Evolutionary conservation across 2,888 invertebrate genomes (phyloP), one percentile per base, ranked within the genome.

Genomic region (Brachylomia viminalis): DNA sequence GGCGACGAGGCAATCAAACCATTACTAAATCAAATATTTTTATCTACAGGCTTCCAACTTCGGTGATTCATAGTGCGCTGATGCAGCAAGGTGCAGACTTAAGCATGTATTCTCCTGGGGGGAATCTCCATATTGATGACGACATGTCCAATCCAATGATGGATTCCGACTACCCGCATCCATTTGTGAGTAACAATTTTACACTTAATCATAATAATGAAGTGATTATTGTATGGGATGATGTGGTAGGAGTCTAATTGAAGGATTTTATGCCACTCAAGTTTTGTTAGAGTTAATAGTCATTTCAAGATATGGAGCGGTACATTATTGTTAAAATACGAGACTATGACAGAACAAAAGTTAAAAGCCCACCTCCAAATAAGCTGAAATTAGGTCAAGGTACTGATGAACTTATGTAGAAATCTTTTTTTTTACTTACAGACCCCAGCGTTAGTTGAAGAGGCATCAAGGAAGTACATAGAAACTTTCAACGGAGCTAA

Each of bases 391-490:
- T 45, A 15, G 2, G 5, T 23, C 33, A 77, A 49, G 4, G 27
- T 54, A 20, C 15, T 0, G 5, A 65, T 47, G 38, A 0, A 23
- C 17, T 54, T 13, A 69, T 13, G 15, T n/a, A 47, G 3, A 47
- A 15, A 2, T 2, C 17, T 61, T 59, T n/a, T 0, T 0, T 27
- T 66, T 27, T 27, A 54, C 75, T 91, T 90, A 30, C 91, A 96
- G 96, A 96, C 95, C 94, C 93, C 97, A 95, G 97, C 97, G 92
- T 92, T 97, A 84, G 97, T 97, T 10, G 96, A 97, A 75, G 97
- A 97, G 75, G 96, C 97, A 23, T 95, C 97, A 4, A 94, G 97
- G 13, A 97, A 97, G 84, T 96, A 96, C 77, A 94, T 97, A 49
- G 96, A 96, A 77, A 96, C 96, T 0, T 97, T 95, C 87, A 95